Conservation (phyloP, 2,888 invertebrate species). For the Colletes collaris region DNA sequence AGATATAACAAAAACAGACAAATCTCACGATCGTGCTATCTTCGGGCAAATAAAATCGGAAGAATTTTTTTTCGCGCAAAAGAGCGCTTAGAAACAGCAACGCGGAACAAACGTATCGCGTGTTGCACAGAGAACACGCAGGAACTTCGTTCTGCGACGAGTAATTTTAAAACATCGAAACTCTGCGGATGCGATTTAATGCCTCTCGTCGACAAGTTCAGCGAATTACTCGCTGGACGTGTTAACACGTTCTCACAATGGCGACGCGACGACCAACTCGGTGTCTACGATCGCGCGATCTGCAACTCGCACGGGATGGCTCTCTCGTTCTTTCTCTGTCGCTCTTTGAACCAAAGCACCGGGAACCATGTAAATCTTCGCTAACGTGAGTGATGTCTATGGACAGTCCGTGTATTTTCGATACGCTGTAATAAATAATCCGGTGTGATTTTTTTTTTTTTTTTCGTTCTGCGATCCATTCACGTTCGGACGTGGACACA, state of each 20-base stretch:
- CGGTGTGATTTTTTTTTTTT: background rate
- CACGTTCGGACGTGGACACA: conserved; percentile 8
- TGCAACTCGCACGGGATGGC: too few species aligned
- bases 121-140: conserved; percentile 6
- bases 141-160: conserved; percentile 40
- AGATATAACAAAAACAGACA: too few species aligned
- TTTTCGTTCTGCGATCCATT: background rate
- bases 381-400: conserved; percentile 33
- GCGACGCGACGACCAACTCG: conserved; percentile 16
- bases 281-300: background rate
- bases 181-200: conserved; percentile 59
- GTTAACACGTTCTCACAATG: conserved; percentile 40
- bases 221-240: conserved; percentile 48
- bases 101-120: background rate
- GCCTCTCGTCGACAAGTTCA: conserved; percentile 43
- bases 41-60: too few species aligned
- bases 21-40: too few species aligned
- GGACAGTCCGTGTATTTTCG: conserved; percentile 32
- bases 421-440: conserved; percentile 47
- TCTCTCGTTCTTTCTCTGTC: background rate
- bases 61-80: background rate
- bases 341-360: conserved; percentile 3
- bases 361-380: conserved; percentile 45
- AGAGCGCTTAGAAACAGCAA: background rate
- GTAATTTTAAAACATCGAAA: conserved; percentile 61